A percentile compares a stretch with the other conserved stretches of the same genome.
phyloP scores from a whole-genome alignment of 1,140 invertebrate genomes.

The Eriosoma lanigerum region DNA sequence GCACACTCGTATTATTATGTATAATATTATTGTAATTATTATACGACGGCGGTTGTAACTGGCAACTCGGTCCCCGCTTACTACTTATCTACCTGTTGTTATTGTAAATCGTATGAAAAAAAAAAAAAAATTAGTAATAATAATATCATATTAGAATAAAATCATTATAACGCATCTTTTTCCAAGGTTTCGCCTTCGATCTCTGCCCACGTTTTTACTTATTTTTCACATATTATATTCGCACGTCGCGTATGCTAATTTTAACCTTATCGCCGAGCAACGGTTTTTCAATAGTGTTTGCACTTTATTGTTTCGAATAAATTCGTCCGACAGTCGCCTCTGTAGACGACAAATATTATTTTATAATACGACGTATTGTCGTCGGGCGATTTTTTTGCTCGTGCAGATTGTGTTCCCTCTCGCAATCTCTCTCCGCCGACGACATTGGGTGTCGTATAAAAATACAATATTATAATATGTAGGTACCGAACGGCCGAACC shows the following conservation, averaged over 20 bases:
- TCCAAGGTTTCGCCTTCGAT: background rate
- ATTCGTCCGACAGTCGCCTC: background rate
- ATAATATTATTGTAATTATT: background rate
- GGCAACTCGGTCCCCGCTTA: too few species aligned
- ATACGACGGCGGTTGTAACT: too few species aligned
- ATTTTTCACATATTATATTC: too few species aligned
- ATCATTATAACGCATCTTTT: too few species aligned
- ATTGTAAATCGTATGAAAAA: too few species aligned
- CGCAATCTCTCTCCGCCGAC: too few species aligned
- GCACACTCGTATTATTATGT: background rate
- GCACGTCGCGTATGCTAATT: slow-evolving; percentile 15
- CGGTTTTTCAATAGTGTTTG: background rate
- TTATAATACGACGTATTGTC: background rate
- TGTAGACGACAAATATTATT: background rate
- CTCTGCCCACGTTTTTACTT: background rate
- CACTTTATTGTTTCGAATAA: background rate
- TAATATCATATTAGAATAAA: too few species aligned
- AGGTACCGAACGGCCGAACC: too few species aligned
- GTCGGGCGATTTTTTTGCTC: background rate
- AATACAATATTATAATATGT: too few species aligned
- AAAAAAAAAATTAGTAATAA: too few species aligned
- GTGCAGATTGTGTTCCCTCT: background rate
- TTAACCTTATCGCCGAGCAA: background rate
- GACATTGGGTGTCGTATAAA: too few species aligned
- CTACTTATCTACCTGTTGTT: too few species aligned